phyloP scores from a whole-genome alignment of 1,140 invertebrate species.

The Branchinecta lindahli region DNA sequence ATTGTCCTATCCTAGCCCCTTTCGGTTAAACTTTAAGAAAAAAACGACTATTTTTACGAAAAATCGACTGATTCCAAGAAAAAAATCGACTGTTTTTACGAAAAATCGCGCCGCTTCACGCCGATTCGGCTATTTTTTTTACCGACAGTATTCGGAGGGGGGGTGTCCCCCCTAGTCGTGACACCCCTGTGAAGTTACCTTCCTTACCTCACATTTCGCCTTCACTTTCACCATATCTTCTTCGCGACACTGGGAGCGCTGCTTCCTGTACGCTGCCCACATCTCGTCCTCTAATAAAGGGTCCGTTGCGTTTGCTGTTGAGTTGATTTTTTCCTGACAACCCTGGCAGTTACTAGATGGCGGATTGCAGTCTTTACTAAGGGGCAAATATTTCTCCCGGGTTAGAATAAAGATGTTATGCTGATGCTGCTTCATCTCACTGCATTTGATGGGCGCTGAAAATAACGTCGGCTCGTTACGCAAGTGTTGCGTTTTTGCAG shows the following conservation, averaged over 20 bases:
- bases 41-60: too few relatives aligned
- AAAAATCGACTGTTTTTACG: too few relatives aligned
- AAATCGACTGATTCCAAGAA: too few relatives aligned
- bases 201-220: background rate
- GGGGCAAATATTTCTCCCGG: background rate
- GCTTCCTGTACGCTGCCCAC: background rate
- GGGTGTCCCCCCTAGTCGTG: too few relatives aligned
- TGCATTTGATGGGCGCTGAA: background rate
- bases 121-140: too few relatives aligned
- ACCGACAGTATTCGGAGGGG: too few relatives aligned
- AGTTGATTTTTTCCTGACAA: background rate
- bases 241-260: background rate
- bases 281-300: background rate
- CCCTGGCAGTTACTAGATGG: background rate
- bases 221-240: background rate
- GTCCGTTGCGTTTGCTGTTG: background rate
- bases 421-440: constrained; percentile 3
- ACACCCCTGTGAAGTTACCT: too few relatives aligned
- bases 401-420: background rate
- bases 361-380: background rate
- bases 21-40: too few relatives aligned
- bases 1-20: too few relatives aligned
- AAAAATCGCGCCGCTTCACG: too few relatives aligned
- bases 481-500: too few relatives aligned
- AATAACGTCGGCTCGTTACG: background rate